Evolutionary conservation across 1,140 invertebrate genomes (phyloP).

Genomic region (Odontomachus brunneus): DNA sequence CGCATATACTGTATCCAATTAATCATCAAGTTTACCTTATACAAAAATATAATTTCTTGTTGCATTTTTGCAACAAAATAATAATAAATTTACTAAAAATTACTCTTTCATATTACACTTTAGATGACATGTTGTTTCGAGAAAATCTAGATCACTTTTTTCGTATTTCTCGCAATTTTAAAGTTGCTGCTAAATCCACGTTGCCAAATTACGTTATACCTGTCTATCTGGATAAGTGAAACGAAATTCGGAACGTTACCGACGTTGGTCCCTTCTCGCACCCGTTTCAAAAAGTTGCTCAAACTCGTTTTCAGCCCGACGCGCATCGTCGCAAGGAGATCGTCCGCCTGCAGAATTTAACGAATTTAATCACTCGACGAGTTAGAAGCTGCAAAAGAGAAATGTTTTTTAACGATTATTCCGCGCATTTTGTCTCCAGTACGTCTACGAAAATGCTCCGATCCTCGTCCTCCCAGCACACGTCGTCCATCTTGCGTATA

Average conservation of each 20-base stretch:
- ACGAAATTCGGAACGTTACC: slow-evolving; percentile 57
- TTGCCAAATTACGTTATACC: too few species aligned
- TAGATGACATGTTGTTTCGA: too few species aligned
- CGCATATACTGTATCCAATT: too few species aligned
- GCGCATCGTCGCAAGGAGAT: slow-evolving; percentile 61
- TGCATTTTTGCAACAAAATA: too few species aligned
- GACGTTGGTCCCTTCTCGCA: slow-evolving; percentile 62
- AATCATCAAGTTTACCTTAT: too few species aligned
- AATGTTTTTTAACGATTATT: background rate
- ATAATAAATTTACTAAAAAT: too few species aligned
- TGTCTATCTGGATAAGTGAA: too few species aligned
- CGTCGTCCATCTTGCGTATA: slow-evolving; percentile 77
- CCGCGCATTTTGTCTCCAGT: background rate
- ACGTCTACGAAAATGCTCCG: slow-evolving; percentile 25
- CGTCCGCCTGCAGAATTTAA: slow-evolving; percentile 52
- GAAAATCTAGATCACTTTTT: too few species aligned
- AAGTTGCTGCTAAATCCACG: too few species aligned
- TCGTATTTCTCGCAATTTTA: too few species aligned
- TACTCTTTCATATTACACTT: too few species aligned
- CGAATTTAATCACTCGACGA: background rate
- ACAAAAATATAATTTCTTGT: too few species aligned
- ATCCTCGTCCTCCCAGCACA: slow-evolving; percentile 60
- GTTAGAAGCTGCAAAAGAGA: background rate
- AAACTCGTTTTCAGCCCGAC: slow-evolving; percentile 72
- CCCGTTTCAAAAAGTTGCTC: slow-evolving; percentile 73